Conservation (phyloP, 2,797 vertebrate genomes). For the Rhinella marina region DNA sequence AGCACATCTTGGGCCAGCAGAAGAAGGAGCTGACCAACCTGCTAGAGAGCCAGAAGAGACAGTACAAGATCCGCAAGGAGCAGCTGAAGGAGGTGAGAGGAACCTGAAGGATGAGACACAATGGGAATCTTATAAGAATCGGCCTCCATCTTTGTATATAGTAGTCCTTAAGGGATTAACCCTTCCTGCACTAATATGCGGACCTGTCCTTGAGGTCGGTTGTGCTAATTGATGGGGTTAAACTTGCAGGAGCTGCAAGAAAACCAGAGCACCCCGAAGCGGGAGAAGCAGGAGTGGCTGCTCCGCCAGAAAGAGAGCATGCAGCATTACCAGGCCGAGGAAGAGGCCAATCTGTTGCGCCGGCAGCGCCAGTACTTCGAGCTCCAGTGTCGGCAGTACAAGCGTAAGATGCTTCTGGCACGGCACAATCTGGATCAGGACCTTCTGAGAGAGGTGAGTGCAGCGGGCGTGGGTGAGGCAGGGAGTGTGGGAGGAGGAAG, state of each 20-base stretch:
- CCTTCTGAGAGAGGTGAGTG: conserved; percentile 83
- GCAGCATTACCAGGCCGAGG: conserved; percentile 90
- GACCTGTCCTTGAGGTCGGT: background rate
- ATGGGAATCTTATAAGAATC: no score
- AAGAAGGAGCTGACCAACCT: conserved; percentile 89
- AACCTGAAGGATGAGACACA: background rate
- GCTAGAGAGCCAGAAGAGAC: conserved; percentile 88
- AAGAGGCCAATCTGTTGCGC: conserved; percentile 86
- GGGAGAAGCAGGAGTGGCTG: conserved; percentile 93
- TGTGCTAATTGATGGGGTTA: background rate
- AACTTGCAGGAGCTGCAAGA: conserved; percentile 85
- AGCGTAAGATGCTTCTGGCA: conserved; percentile 89
- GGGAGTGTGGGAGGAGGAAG: background rate
- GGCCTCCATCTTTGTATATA: no score
- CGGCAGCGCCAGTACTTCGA: conserved; percentile 91
- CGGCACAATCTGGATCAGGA: conserved; percentile 92
- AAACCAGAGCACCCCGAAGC: conserved; percentile 91
- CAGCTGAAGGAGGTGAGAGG: conserved; percentile 87
- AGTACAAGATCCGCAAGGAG: conserved; percentile 90
- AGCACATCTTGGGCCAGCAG: conserved; percentile 89
- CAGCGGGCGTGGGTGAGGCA: fast-evolving
- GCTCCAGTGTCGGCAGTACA: conserved; percentile 90
- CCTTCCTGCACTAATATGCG: no score
- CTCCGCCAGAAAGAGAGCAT: conserved; percentile 92
- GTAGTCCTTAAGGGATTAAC: no score